Evolutionary conservation across 2,797 vertebrate genomes (phyloP).

Genomic region (Australoheros facetus): DNA sequence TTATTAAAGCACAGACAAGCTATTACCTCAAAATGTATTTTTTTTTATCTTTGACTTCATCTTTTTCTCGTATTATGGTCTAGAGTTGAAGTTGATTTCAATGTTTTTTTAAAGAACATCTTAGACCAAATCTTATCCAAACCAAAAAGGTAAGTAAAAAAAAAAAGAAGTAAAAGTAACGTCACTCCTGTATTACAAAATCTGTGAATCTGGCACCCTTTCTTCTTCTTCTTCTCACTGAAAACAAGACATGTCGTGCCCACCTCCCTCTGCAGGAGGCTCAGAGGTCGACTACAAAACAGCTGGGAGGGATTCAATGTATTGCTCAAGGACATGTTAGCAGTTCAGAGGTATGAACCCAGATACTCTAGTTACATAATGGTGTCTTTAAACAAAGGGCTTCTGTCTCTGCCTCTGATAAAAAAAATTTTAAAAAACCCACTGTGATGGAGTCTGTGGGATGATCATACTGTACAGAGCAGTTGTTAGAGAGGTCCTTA

Average conservation of each 20-base stretch:
- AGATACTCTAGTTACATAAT: not conserved
- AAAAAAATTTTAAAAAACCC: not conserved
- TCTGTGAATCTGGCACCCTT: not conserved
- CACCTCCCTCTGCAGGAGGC: not conserved
- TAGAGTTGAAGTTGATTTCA: not conserved
- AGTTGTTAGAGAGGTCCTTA: not conserved
- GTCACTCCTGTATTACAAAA: not conserved
- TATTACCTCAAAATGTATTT: not conserved
- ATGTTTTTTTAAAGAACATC: not conserved
- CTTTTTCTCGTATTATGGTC: not conserved
- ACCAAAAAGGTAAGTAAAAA: not conserved
- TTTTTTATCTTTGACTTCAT: not conserved
- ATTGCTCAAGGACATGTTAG: constrained; percentile 5
- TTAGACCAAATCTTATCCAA: not conserved
- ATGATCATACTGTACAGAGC: not conserved
- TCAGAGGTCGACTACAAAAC: constrained; percentile 4
- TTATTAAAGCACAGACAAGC: not conserved
- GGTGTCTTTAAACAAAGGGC: not conserved
- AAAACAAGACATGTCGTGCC: too few species aligned
- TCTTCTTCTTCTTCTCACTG: not conserved
- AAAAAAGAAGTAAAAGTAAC: too few species aligned
- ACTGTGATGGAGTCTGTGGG: not conserved
- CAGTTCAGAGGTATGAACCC: constrained; percentile 5
- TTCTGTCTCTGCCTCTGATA: not conserved
- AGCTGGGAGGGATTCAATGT: not conserved